Evolutionary conservation across 2,888 invertebrate genomes (phyloP).

Genomic region (Hoplodrina ambigua): DNA sequence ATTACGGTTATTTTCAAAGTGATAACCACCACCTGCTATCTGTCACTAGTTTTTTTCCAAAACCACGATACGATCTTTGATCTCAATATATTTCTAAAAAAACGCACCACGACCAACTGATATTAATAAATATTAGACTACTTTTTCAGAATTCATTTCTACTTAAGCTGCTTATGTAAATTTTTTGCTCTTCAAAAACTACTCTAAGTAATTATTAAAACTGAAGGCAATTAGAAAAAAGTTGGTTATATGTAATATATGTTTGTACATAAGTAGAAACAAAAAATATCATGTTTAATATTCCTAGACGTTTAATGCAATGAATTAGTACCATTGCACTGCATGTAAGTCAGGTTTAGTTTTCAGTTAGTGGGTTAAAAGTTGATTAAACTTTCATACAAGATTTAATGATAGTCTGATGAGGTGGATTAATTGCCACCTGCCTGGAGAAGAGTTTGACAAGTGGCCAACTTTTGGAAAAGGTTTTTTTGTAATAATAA

Average conservation of each 20-base stretch:
- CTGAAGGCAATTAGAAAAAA: constrained; percentile 36
- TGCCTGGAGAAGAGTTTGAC: constrained; percentile 5
- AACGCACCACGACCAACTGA: not conserved
- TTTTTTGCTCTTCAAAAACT: constrained; percentile 36
- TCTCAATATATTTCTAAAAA: constrained; percentile 36
- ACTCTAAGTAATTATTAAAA: constrained; percentile 41
- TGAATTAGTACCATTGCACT: constrained; percentile 11
- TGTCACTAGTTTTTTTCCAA: constrained; percentile 25
- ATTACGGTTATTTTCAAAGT: constrained; percentile 10
- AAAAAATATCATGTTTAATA: constrained; percentile 27
- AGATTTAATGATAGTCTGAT: not conserved
- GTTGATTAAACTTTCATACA: constrained; percentile 8
- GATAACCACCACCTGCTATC: not conserved
- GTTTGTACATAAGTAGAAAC: constrained; percentile 7
- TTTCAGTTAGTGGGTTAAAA: constrained; percentile 14
- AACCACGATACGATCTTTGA: constrained; percentile 30
- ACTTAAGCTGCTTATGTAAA: constrained; percentile 18
- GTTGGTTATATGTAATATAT: constrained; percentile 15
- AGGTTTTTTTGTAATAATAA: not conserved
- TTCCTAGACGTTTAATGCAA: constrained; percentile 15
- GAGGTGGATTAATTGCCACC: constrained; percentile 21
- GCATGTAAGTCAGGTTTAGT: not conserved
- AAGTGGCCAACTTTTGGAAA: constrained; percentile 9
- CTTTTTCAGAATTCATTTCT: constrained; percentile 29
- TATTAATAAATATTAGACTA: constrained; percentile 17